Evolutionary conservation across 2,797 vertebrate species (phyloP).

Genomic region (Crax fasciolata): DNA sequence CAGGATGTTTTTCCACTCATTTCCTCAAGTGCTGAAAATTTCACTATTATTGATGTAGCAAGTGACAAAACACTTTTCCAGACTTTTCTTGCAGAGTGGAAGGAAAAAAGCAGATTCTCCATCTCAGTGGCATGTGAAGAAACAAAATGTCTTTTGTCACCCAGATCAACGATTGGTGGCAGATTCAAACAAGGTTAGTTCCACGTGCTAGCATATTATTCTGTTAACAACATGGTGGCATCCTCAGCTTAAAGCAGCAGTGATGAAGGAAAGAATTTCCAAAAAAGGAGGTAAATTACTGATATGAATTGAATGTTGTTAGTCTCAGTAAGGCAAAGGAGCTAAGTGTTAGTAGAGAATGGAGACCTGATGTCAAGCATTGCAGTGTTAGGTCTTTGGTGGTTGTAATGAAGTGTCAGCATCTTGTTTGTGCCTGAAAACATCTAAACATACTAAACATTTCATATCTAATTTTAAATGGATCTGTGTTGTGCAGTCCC

Average conservation of each 20-base stretch:
- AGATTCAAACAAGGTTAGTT: conserved; percentile 89
- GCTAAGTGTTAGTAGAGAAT: neutral
- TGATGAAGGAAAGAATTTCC: neutral
- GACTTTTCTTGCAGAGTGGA: conserved; percentile 94
- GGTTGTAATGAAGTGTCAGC: neutral
- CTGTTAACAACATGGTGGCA: neutral
- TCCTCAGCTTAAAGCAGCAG: neutral
- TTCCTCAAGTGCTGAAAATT: conserved; percentile 84
- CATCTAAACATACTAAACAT: neutral
- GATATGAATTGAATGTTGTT: neutral
- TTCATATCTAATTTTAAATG: neutral
- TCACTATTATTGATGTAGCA: conserved; percentile 94
- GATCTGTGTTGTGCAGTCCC: neutral
- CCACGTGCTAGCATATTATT: neutral
- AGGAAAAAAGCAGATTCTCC: conserved; percentile 87
- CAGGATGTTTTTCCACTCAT: conserved; percentile 80
- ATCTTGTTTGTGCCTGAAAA: neutral
- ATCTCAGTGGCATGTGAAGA: conserved; percentile 92
- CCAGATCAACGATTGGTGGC: conserved; percentile 84
- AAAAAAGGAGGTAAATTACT: neutral
- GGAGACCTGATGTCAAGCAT: neutral
- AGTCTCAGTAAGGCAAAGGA: neutral
- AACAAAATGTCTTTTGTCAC: conserved; percentile 73
- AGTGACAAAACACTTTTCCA: conserved; percentile 90
- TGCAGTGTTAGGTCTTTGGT: neutral